Evolutionary conservation across 2,113 vertebrate genomes (phyloP).

Genomic region (Murina feae): DNA sequence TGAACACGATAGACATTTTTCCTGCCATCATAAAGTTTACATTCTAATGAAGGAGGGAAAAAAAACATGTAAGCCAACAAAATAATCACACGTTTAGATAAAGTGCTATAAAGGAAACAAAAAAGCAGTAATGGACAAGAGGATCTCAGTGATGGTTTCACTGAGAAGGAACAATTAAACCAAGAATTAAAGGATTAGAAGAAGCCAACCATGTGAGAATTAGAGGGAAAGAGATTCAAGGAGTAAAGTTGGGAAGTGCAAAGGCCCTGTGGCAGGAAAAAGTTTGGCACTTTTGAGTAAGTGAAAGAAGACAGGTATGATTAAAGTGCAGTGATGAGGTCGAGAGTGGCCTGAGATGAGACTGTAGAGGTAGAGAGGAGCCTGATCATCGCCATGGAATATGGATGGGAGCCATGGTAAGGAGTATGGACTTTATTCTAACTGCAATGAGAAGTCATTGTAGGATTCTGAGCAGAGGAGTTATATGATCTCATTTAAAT

Average conservation of each 20-base stretch:
- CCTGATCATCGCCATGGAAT: neutral
- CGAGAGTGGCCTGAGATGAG: neutral
- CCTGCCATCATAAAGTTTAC: neutral
- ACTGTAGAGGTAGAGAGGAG: neutral
- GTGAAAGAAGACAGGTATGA: neutral
- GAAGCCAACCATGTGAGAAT: neutral
- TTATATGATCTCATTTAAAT: neutral
- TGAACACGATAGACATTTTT: neutral
- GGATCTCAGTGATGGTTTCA: neutral
- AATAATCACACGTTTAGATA: neutral
- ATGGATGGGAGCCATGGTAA: neutral
- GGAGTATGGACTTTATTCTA: slow-evolving; percentile 6
- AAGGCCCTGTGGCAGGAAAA: neutral
- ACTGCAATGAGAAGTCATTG: neutral
- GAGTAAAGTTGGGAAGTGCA: neutral
- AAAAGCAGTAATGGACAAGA: neutral
- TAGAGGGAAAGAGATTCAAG: neutral
- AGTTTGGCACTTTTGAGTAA: neutral
- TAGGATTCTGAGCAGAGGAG: neutral
- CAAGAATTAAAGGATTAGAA: neutral
- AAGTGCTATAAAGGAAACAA: neutral
- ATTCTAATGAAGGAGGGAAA: neutral
- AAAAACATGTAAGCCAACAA: neutral
- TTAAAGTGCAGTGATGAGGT: neutral
- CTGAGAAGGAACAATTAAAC: neutral